Percentiles rank a stretch among this genome's conserved stretches.
Evolutionary conservation across 1,140 invertebrate genomes (phyloP).

Genomic region (honey bee (Apis mellifera)): DNA sequence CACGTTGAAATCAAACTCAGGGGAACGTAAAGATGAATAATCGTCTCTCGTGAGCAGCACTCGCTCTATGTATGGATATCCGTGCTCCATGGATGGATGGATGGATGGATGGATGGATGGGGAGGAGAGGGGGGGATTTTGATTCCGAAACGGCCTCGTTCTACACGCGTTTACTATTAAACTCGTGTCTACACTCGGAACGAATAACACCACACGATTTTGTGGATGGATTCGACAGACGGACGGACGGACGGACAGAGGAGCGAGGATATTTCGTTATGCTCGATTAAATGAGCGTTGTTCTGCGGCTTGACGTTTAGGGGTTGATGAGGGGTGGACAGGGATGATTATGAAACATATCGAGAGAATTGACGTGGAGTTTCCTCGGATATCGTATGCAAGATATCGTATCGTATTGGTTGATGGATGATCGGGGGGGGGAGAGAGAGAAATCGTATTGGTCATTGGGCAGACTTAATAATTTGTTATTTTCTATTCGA

Average conservation of each 20-base stretch:
- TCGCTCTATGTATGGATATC: background rate
- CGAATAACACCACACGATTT: background rate
- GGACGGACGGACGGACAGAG: background rate
- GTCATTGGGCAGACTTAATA: no score
- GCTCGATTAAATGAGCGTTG: background rate
- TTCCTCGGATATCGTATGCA: background rate
- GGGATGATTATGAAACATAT: background rate
- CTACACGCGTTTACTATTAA: background rate
- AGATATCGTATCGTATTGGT: background rate
- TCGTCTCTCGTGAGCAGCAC: constrained; percentile 49
- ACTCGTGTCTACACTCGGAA: background rate
- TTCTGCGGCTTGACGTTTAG: constrained; percentile 29
- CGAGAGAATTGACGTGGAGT: background rate
- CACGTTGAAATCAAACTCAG: constrained; percentile 65
- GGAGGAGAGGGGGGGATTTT: background rate
- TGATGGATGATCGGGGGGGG: background rate
- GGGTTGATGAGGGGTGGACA: background rate
- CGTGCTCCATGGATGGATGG: constrained; percentile 26
- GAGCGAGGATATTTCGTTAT: no score
- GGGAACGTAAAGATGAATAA: constrained; percentile 62
- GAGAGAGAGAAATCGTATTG: no score
- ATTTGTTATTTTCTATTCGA: no score
- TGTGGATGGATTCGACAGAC: background rate
- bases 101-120: constrained; percentile 5
- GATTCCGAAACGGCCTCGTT: constrained; percentile 31